phyloP scores from a whole-genome alignment of 2,113 vertebrate species.

The Leptobrachium leishanense region DNA sequence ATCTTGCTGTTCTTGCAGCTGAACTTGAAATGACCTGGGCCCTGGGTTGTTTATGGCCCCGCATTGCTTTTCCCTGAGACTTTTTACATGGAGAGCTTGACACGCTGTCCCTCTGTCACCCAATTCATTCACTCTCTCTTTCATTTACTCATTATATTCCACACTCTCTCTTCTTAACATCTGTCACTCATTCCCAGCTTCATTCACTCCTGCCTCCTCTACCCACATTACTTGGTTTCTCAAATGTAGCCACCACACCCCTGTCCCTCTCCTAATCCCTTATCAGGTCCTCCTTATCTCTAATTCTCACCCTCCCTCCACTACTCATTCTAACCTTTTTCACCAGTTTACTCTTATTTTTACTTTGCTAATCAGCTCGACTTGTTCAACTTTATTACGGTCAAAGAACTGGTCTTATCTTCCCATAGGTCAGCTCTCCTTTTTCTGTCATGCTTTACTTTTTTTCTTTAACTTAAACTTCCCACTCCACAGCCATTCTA shows the following conservation, averaged over 20 bases:
- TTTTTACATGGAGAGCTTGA: slow-evolving; percentile 76
- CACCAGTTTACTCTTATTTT: no score
- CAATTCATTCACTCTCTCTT: neutral
- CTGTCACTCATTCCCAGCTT: neutral
- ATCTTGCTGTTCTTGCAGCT: slow-evolving; percentile 83
- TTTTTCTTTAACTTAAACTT: no score
- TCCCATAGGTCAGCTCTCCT: no score
- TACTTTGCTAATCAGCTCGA: no score
- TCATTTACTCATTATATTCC: neutral
- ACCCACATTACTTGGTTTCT: neutral
- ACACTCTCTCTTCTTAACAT: neutral
- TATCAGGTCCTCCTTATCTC: neutral
- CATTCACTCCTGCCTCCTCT: neutral
- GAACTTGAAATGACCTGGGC: slow-evolving; percentile 91
- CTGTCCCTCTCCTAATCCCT: no score
- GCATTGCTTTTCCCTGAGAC: slow-evolving; percentile 78
- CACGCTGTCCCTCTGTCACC: slow-evolving; percentile 54
- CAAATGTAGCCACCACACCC: neutral
- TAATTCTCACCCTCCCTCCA: neutral
- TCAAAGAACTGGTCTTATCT: no score
- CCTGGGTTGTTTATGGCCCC: slow-evolving; percentile 82
- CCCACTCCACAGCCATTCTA: no score
- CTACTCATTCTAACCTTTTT: no score
- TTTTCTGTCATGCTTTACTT: no score
- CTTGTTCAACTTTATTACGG: no score